Percentiles rank a stretch among this genome's conserved stretches.
phyloP scores from a whole-genome alignment of 2,888 invertebrate genomes.

The Melanargia galathea region DNA sequence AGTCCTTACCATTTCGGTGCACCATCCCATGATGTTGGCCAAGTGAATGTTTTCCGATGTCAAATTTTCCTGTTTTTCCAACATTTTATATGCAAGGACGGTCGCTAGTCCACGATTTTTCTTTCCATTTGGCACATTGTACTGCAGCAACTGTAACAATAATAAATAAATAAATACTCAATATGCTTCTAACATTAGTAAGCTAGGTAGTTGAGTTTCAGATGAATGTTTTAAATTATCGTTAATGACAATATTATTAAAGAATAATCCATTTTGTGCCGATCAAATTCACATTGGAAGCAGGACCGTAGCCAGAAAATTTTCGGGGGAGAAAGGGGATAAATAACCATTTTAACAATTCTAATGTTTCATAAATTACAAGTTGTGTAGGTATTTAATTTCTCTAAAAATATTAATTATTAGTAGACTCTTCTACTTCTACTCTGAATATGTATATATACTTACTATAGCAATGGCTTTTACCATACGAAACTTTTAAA shows the following conservation, averaged over 20 bases:
- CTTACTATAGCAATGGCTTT: too few species aligned
- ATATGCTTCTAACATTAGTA: too few species aligned
- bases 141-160: slow-evolving; percentile 88
- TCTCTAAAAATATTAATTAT: too few species aligned
- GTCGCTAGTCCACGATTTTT: slow-evolving; percentile 89
- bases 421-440: too few species aligned
- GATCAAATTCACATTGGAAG: not conserved
- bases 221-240: too few species aligned
- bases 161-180: not conserved
- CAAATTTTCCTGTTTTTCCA: slow-evolving; percentile 85
- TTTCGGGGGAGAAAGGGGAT: slow-evolving; percentile 6
- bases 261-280: not conserved
- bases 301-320: slow-evolving; percentile 1
- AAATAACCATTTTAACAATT: not conserved
- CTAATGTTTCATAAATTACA: not conserved
- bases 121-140: slow-evolving; percentile 96
- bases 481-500: too few species aligned
- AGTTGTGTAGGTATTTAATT: not conserved
- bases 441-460: too few species aligned
- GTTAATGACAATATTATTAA: too few species aligned
- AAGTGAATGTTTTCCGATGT: slow-evolving; percentile 89
- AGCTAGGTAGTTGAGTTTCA: too few species aligned
- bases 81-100: slow-evolving; percentile 88
- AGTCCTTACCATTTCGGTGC: slow-evolving; percentile 92
- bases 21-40: slow-evolving; percentile 96